Base-by-base conservation (phyloP, 1,140 invertebrate genomes). In the Solen grandis region DNA sequence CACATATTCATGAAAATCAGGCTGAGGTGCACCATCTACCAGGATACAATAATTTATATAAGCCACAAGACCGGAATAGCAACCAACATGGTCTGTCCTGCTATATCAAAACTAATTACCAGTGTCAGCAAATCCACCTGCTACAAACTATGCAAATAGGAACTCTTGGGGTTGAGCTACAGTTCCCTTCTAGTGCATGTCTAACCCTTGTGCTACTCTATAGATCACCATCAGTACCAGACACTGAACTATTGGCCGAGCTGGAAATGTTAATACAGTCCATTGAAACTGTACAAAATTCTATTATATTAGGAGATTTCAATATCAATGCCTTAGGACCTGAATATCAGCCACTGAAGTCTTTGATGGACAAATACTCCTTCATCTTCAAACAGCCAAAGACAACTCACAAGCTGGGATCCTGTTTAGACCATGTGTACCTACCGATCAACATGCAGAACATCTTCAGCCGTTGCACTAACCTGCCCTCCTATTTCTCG, bases 1-100 rank as follows among this genome's bases (percentile, higher is more conserved):
- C 75, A 33, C 62, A 68, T 66, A 33, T 68, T 5, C 68, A 55
- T 33, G 36, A 54, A 22, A 66, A 68, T 38, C 62, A 77, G 46
- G 31, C 75, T 22, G 8, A 22, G 16, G 25, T 22, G 22, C 50
- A 70, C 22, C 1, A n/a, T 4, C 27, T 70, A 29, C 66, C 66
- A 27, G 25, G n/a, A 13, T 70, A 46, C 27, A 22, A 27, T 25
- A 46, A 22, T 41, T 8, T 36, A 14, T 13, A 54, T 29, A 31
- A 10, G 33, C 41, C 2, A 54, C 66, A 52, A 54, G 66, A 70
- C 25, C 10, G 27, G 19, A 35, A 36, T n/a, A 70, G 55, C 4
- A 29, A 70, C 10, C 5, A 31, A 2, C 46, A 54, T 70, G 41
- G 66, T 16, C 66, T 70, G 27, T 36, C 65, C 16, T 69, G 35